These are phyloP conservation scores for Phrynocephalus guinanensis DNA, from an alignment of 2,797 vertebrate species.

Conservation along the genomic window DNA sequence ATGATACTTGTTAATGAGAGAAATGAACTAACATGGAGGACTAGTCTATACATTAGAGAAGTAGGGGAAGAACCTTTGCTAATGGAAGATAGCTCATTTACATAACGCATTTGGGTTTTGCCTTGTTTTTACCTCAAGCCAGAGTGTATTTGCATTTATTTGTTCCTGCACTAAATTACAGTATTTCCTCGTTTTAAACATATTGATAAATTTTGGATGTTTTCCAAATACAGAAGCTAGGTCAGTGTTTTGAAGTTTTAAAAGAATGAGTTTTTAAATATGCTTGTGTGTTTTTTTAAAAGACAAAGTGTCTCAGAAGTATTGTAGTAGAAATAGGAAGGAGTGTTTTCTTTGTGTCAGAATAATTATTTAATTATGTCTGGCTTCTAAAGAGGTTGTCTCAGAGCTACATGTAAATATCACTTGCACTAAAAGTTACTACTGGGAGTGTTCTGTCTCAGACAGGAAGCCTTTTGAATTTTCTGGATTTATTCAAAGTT, in stretches of 20 bases:
- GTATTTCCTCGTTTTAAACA: constrained; percentile 9
- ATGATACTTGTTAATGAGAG: constrained; percentile 63
- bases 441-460: background rate
- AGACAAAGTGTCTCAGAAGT: constrained; percentile 11
- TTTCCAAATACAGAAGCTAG: constrained; percentile 2
- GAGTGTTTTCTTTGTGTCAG: constrained; percentile 4
- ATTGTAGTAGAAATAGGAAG: constrained; percentile 8
- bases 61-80: constrained; percentile 43
- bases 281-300: background rate
- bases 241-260: background rate
- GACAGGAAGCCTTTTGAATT: background rate
- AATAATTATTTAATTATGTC: constrained; percentile 12
- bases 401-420: constrained; percentile 14
- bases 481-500: background rate
- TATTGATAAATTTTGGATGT: constrained; percentile 15
- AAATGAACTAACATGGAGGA: constrained; percentile 67
- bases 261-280: background rate
- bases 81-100: constrained; percentile 37
- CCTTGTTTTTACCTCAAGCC: background rate
- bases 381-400: constrained; percentile 20
- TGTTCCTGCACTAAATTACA: constrained; percentile 3
- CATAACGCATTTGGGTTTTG: background rate
- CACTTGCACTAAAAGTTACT: constrained; percentile 1
- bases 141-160: constrained; percentile 38
- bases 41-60: constrained; percentile 42